Percentiles rank a stretch among this genome's conserved stretches.
phyloP scores from a whole-genome alignment of 2,113 vertebrate species.

The Microcebus jonahi region DNA sequence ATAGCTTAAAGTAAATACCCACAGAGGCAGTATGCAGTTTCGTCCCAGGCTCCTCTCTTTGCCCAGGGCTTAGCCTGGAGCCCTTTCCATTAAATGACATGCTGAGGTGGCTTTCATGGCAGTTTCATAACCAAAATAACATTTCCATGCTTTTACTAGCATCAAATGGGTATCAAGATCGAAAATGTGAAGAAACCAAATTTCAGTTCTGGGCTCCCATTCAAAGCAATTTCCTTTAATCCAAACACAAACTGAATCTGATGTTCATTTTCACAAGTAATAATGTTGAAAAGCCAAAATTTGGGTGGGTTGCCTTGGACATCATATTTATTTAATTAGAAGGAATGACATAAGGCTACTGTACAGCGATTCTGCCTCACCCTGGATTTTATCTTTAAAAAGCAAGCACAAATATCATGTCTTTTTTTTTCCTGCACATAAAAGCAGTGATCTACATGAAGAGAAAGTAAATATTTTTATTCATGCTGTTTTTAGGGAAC shows the following conservation, averaged over 20 bases:
- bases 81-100: not conserved
- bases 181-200: not conserved
- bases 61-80: not conserved
- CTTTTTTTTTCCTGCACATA: not conserved
- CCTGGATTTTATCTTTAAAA: not conserved
- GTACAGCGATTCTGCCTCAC: not conserved
- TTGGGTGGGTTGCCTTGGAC: not conserved
- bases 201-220: not conserved
- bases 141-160: not conserved
- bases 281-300: not conserved
- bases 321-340: not conserved
- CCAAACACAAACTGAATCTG: not conserved
- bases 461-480: not conserved
- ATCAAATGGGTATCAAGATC: not conserved
- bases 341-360: not conserved
- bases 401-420: not conserved
- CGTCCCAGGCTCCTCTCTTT: not conserved
- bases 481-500: not conserved
- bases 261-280: not conserved
- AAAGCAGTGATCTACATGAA: not conserved
- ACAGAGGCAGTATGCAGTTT: rapidly evolving
- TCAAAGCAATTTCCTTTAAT: not conserved
- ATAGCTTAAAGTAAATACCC: not conserved
- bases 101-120: not conserved
- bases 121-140: constrained; percentile 3